Percentiles rank a stretch among this genome's conserved stretches.
Conservation (phyloP, 2,113 vertebrate species). For the Tympanuchus pallidicinctus region DNA sequence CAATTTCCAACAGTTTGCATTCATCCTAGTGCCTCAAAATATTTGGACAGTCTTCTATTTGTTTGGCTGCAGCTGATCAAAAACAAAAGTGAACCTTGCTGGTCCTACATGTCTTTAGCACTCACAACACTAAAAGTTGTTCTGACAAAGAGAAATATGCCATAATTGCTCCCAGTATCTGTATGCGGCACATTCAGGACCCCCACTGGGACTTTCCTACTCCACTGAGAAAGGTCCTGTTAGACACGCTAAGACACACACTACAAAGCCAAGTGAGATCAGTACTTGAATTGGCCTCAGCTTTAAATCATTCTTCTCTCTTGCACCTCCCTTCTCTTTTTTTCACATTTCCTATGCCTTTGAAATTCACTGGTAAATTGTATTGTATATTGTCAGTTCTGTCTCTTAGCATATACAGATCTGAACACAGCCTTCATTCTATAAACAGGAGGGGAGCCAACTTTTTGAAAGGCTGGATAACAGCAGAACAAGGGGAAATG, state of each 20-base stretch:
- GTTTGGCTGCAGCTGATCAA: neutral
- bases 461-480: too few species aligned
- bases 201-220: neutral
- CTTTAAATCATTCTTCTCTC: neutral
- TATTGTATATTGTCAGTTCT: neutral
- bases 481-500: too few species aligned
- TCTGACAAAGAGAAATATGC: neutral
- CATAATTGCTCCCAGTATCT: neutral
- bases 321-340: neutral
- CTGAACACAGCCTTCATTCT: neutral
- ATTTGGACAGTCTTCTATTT: neutral
- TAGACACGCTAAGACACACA: too few species aligned
- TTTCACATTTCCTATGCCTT: neutral
- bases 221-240: neutral
- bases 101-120: neutral
- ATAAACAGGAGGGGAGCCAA: too few species aligned
- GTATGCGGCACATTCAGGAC: neutral
- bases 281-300: neutral
- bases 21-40: neutral
- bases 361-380: neutral
- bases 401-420: neutral
- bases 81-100: neutral
- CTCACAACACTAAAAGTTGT: neutral
- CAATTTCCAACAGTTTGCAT: neutral
- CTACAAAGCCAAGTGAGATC: neutral